A percentile compares a stretch with the other conserved stretches of the same genome.
phyloP scores from a whole-genome alignment of 2,113 vertebrate species.

The Galeopterus variegatus region DNA sequence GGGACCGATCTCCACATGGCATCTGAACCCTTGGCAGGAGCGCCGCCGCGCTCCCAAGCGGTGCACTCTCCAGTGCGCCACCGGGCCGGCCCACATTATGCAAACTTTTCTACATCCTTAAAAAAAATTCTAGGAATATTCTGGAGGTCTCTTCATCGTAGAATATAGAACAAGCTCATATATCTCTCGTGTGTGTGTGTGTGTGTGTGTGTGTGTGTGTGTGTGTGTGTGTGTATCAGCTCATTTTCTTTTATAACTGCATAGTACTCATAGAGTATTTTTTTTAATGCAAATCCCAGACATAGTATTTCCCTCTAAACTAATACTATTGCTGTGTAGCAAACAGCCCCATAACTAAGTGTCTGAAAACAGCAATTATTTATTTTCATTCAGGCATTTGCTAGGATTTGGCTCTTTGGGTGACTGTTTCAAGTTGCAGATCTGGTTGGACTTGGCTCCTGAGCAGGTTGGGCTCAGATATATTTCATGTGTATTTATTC shows the following conservation, averaged over 20 bases:
- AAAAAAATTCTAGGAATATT: not conserved
- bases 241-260: slow-evolving; percentile 25
- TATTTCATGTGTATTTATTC: not conserved
- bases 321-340: not conserved
- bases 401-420: not conserved
- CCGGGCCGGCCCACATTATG: no score
- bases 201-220: no score
- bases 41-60: no score
- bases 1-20: no score
- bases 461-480: not conserved
- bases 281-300: not conserved
- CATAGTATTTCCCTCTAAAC: not conserved
- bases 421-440: not conserved
- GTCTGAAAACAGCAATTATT: not conserved
- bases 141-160: not conserved
- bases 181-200: no score
- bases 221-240: not conserved
- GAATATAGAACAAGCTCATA: not conserved
- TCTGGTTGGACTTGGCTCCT: not conserved
- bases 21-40: no score
- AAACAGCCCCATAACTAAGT: not conserved
- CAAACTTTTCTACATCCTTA: not conserved
- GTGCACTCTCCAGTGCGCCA: no score
- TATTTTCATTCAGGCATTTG: not conserved
- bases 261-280: not conserved